Evolutionary conservation across 1,140 invertebrate genomes (phyloP), one percentile per base, ranked within the genome.

Genomic region (Coenobita brevimanus): DNA sequence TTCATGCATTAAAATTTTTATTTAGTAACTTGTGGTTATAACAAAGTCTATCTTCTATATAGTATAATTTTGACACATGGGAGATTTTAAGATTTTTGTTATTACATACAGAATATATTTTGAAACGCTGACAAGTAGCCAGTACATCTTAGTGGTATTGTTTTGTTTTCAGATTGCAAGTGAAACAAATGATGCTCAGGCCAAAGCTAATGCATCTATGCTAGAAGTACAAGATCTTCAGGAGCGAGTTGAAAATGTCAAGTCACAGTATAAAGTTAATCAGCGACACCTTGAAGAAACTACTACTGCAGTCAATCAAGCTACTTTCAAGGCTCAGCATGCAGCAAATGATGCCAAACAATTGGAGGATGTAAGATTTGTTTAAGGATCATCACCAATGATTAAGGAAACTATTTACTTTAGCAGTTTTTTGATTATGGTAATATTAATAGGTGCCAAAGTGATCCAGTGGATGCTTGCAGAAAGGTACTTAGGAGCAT

Each of bases 201-300:
- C 94, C 50, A 96, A 96, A 89, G 95, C 96, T 0, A 95, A 95
- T 82, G 94, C 95, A 80, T 97, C 96, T 0, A 94, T 95, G 43
- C 93, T 94, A 41, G 94, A 95, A 60, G 95, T 98, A 0, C 94
- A 95, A 60, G 91, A 92, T 0, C 92, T 98, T 75, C 95, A 95
- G 57, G 92, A 93, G 0, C 93, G 95, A 75, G 92, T 98, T 21
- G 95, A 95, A 88, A 94, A 94, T 54, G 93, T 98, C 13, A 95
- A 97, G 91, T 95, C 95, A 76, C 95, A 96, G 91, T 96, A 96
- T 73, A 93, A 95, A 2, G 95, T 95, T 91, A 97, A 97, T 92
- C 95, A 96, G 90, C 92, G 94, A 33, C 93, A 94, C 43, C 93
- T 95, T 0, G 92, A 93, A 46, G 94, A 95, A 89, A 95, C 95